These are phyloP conservation scores for Neuroterus valhalla DNA, from an alignment of 1,140 invertebrate genomes.

Conservation along the genomic window DNA sequence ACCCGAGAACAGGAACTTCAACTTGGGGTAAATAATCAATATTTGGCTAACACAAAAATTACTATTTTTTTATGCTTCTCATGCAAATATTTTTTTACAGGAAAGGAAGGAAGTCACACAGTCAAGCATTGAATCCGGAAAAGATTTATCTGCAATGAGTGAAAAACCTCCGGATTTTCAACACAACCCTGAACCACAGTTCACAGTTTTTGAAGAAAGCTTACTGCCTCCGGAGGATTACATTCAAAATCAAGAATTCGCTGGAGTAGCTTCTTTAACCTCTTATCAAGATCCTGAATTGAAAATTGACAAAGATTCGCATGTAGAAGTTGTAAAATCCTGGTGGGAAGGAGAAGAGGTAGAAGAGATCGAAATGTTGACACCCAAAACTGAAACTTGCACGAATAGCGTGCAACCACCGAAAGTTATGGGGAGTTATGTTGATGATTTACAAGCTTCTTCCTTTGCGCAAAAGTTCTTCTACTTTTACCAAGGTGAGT, in stretches of 20 bases:
- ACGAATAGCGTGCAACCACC: slow-evolving; percentile 37
- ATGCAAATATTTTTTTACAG: too few species aligned
- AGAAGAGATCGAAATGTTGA: slow-evolving; percentile 8
- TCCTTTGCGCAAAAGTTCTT: slow-evolving; percentile 77
- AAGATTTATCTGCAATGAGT: too few species aligned
- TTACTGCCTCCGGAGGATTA: too few species aligned
- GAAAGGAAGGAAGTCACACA: too few species aligned
- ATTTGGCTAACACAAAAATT: slow-evolving; percentile 26
- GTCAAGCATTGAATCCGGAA: too few species aligned
- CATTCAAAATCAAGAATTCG: too few species aligned
- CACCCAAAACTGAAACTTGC: slow-evolving; percentile 32
- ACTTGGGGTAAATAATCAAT: slow-evolving; percentile 21
- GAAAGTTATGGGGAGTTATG: slow-evolving; percentile 52
- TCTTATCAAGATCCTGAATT: neutral
- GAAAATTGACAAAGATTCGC: neutral
- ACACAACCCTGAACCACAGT: too few species aligned
- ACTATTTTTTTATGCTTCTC: too few species aligned
- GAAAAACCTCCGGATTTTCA: too few species aligned
- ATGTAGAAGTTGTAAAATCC: slow-evolving; percentile 7
- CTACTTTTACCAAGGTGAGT: slow-evolving; percentile 91
- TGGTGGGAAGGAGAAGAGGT: slow-evolving; percentile 24
- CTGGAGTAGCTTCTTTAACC: too few species aligned
- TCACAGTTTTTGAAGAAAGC: too few species aligned
- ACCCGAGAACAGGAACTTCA: slow-evolving; percentile 65
- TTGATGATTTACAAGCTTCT: slow-evolving; percentile 67